Base-by-base conservation (phyloP, 30 jellyfish, hydroid and myxozoan species). In the Turritopsis rubra region DNA sequence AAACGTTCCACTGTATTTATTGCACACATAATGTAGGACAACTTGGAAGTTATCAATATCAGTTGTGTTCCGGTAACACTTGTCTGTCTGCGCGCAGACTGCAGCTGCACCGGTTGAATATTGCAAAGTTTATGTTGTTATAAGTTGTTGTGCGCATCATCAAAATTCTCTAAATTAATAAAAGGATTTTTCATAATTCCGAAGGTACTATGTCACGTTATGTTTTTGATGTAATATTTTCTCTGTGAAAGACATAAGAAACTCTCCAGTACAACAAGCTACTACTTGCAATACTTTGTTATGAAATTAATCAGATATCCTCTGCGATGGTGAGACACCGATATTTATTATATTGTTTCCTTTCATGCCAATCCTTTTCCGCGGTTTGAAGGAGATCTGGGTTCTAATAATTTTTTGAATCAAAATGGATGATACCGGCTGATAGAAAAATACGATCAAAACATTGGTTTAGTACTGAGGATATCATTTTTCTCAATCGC, bases 401-500 rank as follows among this genome's bases (percentile, higher is more conserved):
- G 30, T 7, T 27, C 30, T 23, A 68, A 68, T 23, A 68, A 68
- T 7, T 27, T 68, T 68, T 68, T 68, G 30, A 68, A 68, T 68
- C 77, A 68, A 68, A 27, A 68, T 68, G 77, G 77, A 68, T 23
- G 77, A 68, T 19, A 68, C 77, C 77, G 77, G 77, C 31, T 68
- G 77, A 68, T 16, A 68, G n/a, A 68, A 68, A 68, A 68, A 68
- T n/a, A 68, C 77, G 77, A 68, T 68, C 28, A 68, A 68, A 68
- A 68, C 77, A 68, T 68, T n/a, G 77, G 30, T 60, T 54, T 60
- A 18, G 21, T 68, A 68, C 21, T 68, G 30, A 27, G 31, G 28
- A 68, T 68, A 68, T 68, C 30, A 68, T 23, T 68, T 68, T 68
- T 1, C 77, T 68, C 30, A n/a, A 27, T 68, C 9, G 77, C 77